phyloP scores from a whole-genome alignment of 2,797 vertebrate genomes.

The Poecilia velifera region DNA sequence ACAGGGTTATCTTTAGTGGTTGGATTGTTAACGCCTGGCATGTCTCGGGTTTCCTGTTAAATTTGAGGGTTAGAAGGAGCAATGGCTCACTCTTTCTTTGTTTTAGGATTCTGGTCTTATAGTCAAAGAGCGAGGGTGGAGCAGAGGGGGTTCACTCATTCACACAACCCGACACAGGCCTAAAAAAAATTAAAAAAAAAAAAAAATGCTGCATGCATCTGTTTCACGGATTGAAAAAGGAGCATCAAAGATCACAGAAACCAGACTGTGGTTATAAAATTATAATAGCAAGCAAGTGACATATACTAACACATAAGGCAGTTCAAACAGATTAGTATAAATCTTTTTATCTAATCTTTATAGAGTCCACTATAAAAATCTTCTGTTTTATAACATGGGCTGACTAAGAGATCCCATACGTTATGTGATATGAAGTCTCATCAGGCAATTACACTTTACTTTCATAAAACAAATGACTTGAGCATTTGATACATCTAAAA shows the following conservation, averaged over 20 bases:
- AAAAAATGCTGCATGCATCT: background rate
- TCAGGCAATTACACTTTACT: too few relatives aligned
- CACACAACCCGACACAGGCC: slow-evolving; percentile 3
- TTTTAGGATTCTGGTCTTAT: slow-evolving; percentile 51
- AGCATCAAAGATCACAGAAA: background rate
- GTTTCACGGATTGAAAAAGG: background rate
- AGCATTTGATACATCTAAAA: background rate
- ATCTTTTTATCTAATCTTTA: slow-evolving; percentile 4
- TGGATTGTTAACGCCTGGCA: slow-evolving; percentile 37
- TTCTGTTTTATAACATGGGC: background rate
- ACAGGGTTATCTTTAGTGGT: slow-evolving; percentile 37
- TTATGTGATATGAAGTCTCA: background rate
- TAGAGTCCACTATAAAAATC: slow-evolving; percentile 6
- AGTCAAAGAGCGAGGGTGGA: slow-evolving; percentile 42
- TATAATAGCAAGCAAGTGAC: background rate
- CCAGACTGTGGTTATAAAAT: background rate
- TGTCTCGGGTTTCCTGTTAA: slow-evolving; percentile 39
- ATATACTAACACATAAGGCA: background rate
- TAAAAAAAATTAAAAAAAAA: background rate
- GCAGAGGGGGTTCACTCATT: slow-evolving; percentile 23
- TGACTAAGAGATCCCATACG: background rate
- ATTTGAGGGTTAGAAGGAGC: slow-evolving; percentile 37
- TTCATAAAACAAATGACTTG: background rate
- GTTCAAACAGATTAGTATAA: background rate
- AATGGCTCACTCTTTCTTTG: slow-evolving; percentile 62